These are phyloP conservation scores for Sinocyclocheilus anshuiensis DNA, from an alignment of 2,113 vertebrate species.

Conservation along the genomic window DNA sequence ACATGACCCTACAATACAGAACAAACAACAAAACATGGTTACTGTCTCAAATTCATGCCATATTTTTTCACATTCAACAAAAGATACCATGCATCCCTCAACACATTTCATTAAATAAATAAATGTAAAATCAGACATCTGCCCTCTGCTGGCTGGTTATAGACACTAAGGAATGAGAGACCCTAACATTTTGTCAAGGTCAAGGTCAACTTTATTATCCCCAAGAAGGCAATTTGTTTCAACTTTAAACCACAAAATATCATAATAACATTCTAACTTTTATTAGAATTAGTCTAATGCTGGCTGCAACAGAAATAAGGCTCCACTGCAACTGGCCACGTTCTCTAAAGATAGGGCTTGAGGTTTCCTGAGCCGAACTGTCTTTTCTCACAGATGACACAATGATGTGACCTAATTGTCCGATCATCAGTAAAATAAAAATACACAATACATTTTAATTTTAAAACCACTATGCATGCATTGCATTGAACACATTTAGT, in stretches of 20 bases:
- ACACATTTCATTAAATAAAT: background rate
- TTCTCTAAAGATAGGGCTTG: background rate
- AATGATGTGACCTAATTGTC: background rate
- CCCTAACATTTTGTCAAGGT: no score
- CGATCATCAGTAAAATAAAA: background rate
- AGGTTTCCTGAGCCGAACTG: background rate
- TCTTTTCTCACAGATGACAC: background rate
- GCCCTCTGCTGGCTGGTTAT: no score
- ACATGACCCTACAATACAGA: conserved; percentile 56
- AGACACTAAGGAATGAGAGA: no score
- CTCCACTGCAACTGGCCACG: background rate
- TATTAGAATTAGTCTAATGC: no score
- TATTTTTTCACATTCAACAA: background rate
- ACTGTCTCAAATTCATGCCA: background rate
- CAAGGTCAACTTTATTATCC: no score
- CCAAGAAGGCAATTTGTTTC: no score
- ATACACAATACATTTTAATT: no score
- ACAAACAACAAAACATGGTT: background rate
- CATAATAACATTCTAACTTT: no score
- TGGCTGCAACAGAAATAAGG: background rate
- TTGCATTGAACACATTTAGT: background rate
- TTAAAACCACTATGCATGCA: background rate
- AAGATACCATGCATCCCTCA: background rate
- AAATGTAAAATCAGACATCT: no score
- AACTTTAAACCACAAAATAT: no score